Evolutionary conservation across 2,888 invertebrate genomes (phyloP), one percentile per base, ranked within the genome.

Genomic region (Temnothorax rugatulus): DNA sequence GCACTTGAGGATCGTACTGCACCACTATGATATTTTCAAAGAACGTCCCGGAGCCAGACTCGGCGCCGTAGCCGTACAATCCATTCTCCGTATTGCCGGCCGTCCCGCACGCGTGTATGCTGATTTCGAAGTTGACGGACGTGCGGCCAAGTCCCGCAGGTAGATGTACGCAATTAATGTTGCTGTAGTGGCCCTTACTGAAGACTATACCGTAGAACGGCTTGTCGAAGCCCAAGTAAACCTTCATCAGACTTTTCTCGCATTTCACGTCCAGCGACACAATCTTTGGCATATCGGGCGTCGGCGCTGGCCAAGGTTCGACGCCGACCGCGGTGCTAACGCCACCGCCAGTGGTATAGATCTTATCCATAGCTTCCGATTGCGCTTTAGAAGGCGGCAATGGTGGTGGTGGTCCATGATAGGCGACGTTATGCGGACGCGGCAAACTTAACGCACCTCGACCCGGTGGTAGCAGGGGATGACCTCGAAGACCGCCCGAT

Each of bases 161-260:
- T 85, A 99, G 95, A 94, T 99, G 98, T 0, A 99, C 98, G 93
- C 99, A 99, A 94, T 98, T 98, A 77, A 97, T 97, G 93, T 99
- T 98, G 90, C 98, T 98, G 95, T 98, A 99, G 94, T 98, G 98
- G 1, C 99, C 98, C 95, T 99, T 99, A 86, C 98, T 98, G 96
- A 99, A 99, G 57, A 99, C 98, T 71, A 99, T 98, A n/a, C 99
- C 99, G 92, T 98, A 98, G 96, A 99, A 99, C 0, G 99, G 98
- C 93, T 98, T 98, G 93, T 99, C 98, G 93, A 99, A 99, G 88
- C 98, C 98, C n/a, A 99, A 96, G 92, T 98, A 98, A 0, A 99
- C 98, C 94, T 98, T 97, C 99, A 99, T 99, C 82, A 98, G 96
- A 93, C 97, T 98, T 94, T 98, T 98, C 95, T 99, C 99, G 94